Conservation (phyloP, 2,113 vertebrate species). For the Neoarius graeffei region DNA sequence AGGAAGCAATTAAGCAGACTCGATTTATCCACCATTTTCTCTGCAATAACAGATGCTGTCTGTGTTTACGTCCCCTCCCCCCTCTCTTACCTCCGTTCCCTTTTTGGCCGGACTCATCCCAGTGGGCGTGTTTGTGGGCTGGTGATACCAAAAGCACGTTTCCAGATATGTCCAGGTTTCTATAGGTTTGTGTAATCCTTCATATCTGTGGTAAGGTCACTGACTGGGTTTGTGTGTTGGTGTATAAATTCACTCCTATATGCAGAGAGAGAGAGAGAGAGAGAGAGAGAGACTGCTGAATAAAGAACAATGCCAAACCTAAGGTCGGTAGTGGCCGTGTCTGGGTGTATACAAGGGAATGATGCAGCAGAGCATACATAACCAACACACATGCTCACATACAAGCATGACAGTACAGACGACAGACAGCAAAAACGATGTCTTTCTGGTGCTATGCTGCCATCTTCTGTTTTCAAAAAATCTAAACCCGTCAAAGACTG, state of each 20-base stretch:
- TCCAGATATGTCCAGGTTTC: neutral
- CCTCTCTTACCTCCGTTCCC: neutral
- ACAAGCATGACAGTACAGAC: neutral
- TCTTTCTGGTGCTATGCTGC: constrained; percentile 16
- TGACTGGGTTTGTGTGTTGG: neutral
- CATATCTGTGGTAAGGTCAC: neutral
- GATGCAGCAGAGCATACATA: neutral
- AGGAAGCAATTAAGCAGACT: neutral
- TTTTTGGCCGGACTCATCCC: constrained; percentile 5
- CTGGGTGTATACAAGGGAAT: neutral
- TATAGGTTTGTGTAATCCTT: neutral
- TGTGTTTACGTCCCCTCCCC: constrained; percentile 14
- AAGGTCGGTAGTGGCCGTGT: neutral
- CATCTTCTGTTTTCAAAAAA: constrained; percentile 23
- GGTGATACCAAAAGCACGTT: neutral
- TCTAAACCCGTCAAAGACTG: neutral
- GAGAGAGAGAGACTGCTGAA: neutral
- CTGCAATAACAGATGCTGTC: constrained; percentile 39
- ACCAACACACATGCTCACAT: constrained; percentile 6
- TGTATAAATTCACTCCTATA: neutral
- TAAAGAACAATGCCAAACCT: neutral
- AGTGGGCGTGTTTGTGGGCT: neutral
- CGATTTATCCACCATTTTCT: neutral
- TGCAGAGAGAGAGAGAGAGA: too few species aligned
- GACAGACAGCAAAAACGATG: neutral